Evolutionary conservation across 2,797 vertebrate species (phyloP).

Genomic region (Muscicapa striata): DNA sequence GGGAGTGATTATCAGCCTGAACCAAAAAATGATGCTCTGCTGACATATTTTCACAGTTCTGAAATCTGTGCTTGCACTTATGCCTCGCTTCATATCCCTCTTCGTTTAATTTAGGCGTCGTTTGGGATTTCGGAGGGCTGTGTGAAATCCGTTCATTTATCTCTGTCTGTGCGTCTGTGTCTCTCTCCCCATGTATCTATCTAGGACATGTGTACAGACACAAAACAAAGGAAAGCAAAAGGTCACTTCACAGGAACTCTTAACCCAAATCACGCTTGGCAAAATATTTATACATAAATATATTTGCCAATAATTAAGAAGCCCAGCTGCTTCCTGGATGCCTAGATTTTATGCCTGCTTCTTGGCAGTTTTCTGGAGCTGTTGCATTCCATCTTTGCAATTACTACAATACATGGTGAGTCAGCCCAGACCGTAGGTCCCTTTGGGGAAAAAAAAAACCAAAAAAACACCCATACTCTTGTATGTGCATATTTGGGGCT

Average conservation of each 20-base stretch:
- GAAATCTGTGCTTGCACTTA: constrained; percentile 69
- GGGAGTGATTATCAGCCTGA: constrained; percentile 70
- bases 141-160: constrained; percentile 63
- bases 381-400: constrained; percentile 54
- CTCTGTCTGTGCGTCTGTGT: not conserved
- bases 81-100: constrained; percentile 50
- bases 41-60: constrained; percentile 73
- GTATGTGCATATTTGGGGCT: not conserved
- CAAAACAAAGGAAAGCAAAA: constrained; percentile 64
- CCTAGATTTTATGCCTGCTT: constrained; percentile 16
- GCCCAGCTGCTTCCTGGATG: constrained; percentile 47
- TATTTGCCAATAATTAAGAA: constrained; percentile 68
- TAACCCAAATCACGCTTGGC: constrained; percentile 58
- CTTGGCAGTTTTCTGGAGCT: constrained; percentile 36
- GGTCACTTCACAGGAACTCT: constrained; percentile 64
- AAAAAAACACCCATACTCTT: not conserved
- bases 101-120: constrained; percentile 39
- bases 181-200: constrained; percentile 50
- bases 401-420: not conserved
- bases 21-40: constrained; percentile 68
- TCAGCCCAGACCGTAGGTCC: not conserved
- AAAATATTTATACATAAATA: constrained; percentile 74
- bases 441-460: not conserved
- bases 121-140: constrained; percentile 52
- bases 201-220: constrained; percentile 54